Base-by-base conservation (phyloP, 2,113 vertebrate species). In the Oriolus oriolus region DNA sequence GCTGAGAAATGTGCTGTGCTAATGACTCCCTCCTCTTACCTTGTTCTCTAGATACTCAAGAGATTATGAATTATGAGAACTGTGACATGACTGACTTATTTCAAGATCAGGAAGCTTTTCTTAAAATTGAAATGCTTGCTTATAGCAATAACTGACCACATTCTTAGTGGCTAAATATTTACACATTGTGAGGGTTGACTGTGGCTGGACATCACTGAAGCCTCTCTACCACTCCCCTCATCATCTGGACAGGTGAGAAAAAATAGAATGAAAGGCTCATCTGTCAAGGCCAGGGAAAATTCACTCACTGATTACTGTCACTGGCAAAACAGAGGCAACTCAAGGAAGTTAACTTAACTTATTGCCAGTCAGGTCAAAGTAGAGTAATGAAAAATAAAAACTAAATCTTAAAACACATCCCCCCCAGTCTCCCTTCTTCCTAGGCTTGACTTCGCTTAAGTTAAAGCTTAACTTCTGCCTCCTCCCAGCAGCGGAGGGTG, bases 401-500 rank as follows among this genome's bases (percentile, higher is more conserved):
- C 7, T 6, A 63, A 74, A 57, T 52, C 30, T 79, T 39, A 7
- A 49, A 42, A 65, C 16, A 17, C 23, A 23, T 68, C 61, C 1
- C 1, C 1, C 10, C 19, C 28, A 28, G 9, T 1, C 18, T 61
- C 41, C 15, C 35, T 42, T 84, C 8, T 56, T 64, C 13, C 8
- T 57, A 18, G 30, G 42, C 42, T 61, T 37, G 35, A 14, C 33
- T 52, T 78, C 2, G 13, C 17, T 61, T 33, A 24, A 3, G 5
- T 59, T 35, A 35, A 59, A 24, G 14, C 23, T 37, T 59, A 37
- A 37, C 42, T 57, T 35, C 30, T 30, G 73, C 13, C 16, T 50
- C 24, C 24, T 49, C 23, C 20, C 41, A 16, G 10, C 5, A 6
- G 41, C 0, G 0, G 42, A 41, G 24, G 15, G 16, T 41, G 19